Base-by-base conservation (phyloP, 2,888 invertebrate genomes). In the Lamellibrachia satsuma region DNA sequence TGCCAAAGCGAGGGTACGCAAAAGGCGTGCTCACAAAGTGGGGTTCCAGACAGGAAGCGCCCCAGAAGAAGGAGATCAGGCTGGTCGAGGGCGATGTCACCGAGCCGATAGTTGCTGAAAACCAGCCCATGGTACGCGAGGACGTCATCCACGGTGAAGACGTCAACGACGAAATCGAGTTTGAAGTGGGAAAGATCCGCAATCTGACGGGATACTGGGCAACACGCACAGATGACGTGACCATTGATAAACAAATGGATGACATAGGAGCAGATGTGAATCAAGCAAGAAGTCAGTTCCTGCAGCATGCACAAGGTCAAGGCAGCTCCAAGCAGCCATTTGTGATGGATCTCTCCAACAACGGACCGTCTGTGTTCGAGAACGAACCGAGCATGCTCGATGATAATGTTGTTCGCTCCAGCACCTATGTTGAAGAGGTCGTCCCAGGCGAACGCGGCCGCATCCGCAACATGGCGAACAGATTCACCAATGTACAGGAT, bases 361-460 rank as follows among this genome's bases (percentile, higher is more conserved):
- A 52, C 7, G 94, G 93, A 11, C 94, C 94, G 22, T 52, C 93
- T 7, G 93, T 94, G 39, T 90, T 93, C 55, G 94, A 94, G 91
- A 94, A 94, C 92, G 91, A 94, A 52, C 94, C 94, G 15, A 92
- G 39, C 9, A 92, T 92, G 7, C 92, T 92, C 7, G 15, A 60
- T 9, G 93, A 93, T 39, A 94, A 93, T 91, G 92, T 94, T n/a
- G 90, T 94, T 15, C 91, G 93, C n/a, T 52, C 75, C 11, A 92
- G 90, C 27, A 90, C 90, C 91, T n/a, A 90, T 55, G 90, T 52
- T 3, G 52, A 90, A 22, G 93, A 91, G 27, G 90, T 57, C 27
- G 52, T 92, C 15, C 52, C 60, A 1, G 90, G 92, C 4, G 92
- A 92, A 7, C 39, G 90, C 1, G 92, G 92, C 22, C 39, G 90